Percentiles rank a stretch among this genome's conserved stretches.
Evolutionary conservation across 1,140 invertebrate species (phyloP).

Genomic region (Spodoptera litura): DNA sequence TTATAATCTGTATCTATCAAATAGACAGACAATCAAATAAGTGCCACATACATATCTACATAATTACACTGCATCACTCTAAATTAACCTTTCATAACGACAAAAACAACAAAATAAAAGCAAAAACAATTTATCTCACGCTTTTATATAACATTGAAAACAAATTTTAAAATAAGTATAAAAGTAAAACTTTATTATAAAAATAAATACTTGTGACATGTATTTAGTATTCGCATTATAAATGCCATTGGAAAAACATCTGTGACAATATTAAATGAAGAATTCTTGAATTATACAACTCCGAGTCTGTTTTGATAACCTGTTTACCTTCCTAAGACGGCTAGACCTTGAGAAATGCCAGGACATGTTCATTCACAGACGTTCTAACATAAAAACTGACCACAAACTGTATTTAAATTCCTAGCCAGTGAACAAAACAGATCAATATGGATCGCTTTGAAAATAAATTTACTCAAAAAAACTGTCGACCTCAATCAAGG

Average conservation of each 20-base stretch:
- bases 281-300: slow-evolving; percentile 27
- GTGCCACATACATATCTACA: too few relatives aligned
- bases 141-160: neutral
- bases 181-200: slow-evolving; percentile 32
- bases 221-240: neutral
- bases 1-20: too few relatives aligned
- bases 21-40: too few relatives aligned
- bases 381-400: neutral
- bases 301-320: slow-evolving; percentile 21
- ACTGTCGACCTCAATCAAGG: neutral
- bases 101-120: too few relatives aligned
- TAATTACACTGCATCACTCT: too few relatives aligned
- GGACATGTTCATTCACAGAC: slow-evolving; percentile 15
- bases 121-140: neutral
- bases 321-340: slow-evolving; percentile 1
- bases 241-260: slow-evolving; percentile 47
- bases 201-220: slow-evolving; percentile 23
- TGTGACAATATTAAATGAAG: slow-evolving; percentile 37
- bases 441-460: too few relatives aligned
- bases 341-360: slow-evolving; percentile 25
- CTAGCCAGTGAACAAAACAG: too few relatives aligned
- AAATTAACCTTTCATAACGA: too few relatives aligned
- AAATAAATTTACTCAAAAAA: too few relatives aligned
- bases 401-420: neutral
- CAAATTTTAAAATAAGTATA: neutral